phyloP scores from a whole-genome alignment of 1,140 invertebrate genomes.

The Heliconius hermathena region DNA sequence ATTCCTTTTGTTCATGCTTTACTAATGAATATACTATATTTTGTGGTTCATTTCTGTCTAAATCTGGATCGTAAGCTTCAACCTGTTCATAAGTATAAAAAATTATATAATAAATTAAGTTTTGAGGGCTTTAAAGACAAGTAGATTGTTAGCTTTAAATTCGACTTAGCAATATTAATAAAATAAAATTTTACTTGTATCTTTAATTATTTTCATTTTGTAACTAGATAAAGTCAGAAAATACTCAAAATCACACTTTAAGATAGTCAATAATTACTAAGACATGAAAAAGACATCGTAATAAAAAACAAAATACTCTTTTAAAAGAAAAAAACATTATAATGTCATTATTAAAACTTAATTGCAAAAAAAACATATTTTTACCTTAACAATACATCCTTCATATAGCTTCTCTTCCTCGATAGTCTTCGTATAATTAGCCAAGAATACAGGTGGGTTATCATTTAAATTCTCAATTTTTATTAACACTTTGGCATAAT shows the following conservation, averaged over 20 bases:
- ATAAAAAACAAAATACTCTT: no score
- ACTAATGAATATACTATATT: constrained; percentile 90
- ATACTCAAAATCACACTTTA: neutral
- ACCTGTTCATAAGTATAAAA: constrained; percentile 69
- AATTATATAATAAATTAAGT: no score
- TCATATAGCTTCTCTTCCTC: constrained; percentile 85
- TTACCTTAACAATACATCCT: constrained; percentile 85
- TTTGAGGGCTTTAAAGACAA: no score
- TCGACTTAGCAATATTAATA: no score
- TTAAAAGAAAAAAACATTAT: no score
- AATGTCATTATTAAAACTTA: no score
- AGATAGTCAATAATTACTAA: neutral
- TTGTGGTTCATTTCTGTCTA: constrained; percentile 88
- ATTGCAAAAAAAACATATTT: neutral
- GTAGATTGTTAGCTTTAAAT: no score
- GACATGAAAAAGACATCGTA: neutral
- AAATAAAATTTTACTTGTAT: no score
- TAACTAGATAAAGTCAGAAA: neutral
- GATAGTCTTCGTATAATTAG: constrained; percentile 86
- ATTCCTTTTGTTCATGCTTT: constrained; percentile 86
- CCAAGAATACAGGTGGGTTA: constrained; percentile 89
- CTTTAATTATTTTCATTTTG: neutral
- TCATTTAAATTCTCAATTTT: constrained; percentile 92
- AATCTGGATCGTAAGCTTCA: constrained; percentile 93
- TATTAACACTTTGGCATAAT: constrained; percentile 89